Evolutionary conservation across 2,113 vertebrate genomes (phyloP).

Genomic region (Pyxicephalus adspersus): DNA sequence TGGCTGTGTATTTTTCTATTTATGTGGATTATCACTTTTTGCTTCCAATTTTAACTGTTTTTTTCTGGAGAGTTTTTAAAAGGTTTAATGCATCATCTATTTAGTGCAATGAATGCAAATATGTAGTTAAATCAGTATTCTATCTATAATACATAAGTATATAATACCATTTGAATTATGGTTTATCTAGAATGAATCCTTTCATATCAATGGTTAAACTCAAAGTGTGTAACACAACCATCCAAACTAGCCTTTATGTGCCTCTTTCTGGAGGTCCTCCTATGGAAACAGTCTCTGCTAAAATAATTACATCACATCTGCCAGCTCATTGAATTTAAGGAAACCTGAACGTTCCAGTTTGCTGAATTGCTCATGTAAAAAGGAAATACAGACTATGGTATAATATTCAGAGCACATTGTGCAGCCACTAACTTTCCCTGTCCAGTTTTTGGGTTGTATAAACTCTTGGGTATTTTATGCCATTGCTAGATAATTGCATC

Average conservation of each 20-base stretch:
- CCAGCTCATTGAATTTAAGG: slow-evolving; percentile 37
- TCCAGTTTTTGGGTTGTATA: neutral
- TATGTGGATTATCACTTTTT: too few species aligned
- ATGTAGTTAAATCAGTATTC: neutral
- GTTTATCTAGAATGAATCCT: neutral
- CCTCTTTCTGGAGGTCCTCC: slow-evolving; percentile 25
- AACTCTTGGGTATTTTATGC: neutral
- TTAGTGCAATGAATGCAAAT: neutral
- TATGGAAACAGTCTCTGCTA: slow-evolving; percentile 41
- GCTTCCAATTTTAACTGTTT: too few species aligned
- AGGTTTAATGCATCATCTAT: too few species aligned
- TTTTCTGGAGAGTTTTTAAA: too few species aligned
- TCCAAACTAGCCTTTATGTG: slow-evolving; percentile 3
- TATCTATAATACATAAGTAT: neutral
- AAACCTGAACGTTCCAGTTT: slow-evolving; percentile 27
- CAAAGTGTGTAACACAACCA: neutral
- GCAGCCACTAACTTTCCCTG: neutral
- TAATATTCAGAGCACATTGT: neutral
- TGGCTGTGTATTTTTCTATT: neutral
- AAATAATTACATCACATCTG: slow-evolving; percentile 49
- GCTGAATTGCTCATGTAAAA: slow-evolving; percentile 3
- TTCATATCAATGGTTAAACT: neutral
- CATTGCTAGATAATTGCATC: neutral
- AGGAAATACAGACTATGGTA: neutral
- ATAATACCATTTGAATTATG: neutral